Evolutionary conservation across 1,140 invertebrate genomes (phyloP).

Genomic region (Solenopsis invicta): DNA sequence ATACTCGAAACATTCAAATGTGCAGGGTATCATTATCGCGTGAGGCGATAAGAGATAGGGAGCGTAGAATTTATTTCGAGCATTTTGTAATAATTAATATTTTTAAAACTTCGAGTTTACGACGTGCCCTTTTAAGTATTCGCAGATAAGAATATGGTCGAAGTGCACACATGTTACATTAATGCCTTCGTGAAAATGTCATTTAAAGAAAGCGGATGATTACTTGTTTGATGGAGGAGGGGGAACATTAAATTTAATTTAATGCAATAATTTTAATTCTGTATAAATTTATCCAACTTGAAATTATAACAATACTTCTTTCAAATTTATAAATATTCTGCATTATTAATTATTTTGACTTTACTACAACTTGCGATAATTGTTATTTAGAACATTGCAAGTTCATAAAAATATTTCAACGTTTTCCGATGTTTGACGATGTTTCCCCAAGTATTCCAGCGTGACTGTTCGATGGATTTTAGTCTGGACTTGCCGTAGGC

Average conservation of each 20-base stretch:
- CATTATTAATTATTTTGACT: background rate
- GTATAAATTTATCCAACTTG: background rate
- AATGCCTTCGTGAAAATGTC: background rate
- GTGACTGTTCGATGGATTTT: background rate
- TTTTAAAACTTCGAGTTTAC: conserved; percentile 1
- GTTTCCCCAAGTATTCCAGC: background rate
- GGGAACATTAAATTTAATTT: background rate
- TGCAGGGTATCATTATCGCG: background rate
- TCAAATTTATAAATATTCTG: background rate
- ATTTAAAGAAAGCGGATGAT: background rate
- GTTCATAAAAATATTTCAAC: background rate
- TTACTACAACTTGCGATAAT: background rate
- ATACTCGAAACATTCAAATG: conserved; percentile 3
- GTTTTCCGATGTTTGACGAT: background rate
- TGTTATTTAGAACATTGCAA: background rate
- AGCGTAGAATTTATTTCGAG: background rate
- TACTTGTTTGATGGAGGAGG: background rate
- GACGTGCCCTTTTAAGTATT: conserved; percentile 1
- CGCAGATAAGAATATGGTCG: background rate
- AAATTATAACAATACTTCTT: background rate
- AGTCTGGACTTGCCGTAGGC: background rate
- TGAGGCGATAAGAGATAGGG: conserved; percentile 18
- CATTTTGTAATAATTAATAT: conserved; percentile 8
- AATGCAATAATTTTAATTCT: background rate
- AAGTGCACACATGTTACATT: background rate